phyloP scores from a whole-genome alignment of 2,113 vertebrate genomes.

The Catharus minimus region DNA sequence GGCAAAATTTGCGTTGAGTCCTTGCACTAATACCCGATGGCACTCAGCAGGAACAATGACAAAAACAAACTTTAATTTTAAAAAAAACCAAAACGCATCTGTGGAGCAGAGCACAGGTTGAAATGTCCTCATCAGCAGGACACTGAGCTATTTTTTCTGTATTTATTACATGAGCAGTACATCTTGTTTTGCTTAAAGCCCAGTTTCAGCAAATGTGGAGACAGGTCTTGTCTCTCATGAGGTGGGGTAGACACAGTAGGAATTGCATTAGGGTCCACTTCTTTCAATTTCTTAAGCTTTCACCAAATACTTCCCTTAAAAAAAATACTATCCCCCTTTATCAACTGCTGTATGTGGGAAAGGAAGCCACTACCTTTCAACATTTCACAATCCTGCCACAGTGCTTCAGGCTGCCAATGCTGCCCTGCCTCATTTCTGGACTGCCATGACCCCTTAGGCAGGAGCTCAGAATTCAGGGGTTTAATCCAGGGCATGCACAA shows the following conservation, averaged over 20 bases:
- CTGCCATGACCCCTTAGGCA: accelerated
- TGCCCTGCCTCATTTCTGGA: background rate
- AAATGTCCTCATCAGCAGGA: background rate
- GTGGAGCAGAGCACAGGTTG: background rate
- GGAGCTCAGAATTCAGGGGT: background rate
- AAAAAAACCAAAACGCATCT: background rate
- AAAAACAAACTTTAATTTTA: background rate
- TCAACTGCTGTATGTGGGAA: background rate
- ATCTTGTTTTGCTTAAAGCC: background rate
- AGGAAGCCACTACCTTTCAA: background rate
- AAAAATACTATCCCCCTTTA: background rate
- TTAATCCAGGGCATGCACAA: background rate
- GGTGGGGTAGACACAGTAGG: background rate
- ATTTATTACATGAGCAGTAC: background rate
- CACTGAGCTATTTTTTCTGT: background rate
- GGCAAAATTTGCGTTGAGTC: background rate
- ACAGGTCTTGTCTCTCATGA: background rate
- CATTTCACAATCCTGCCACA: background rate
- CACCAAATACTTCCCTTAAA: background rate
- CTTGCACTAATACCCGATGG: background rate
- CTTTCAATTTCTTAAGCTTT: background rate
- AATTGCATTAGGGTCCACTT: background rate
- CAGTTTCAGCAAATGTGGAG: background rate
- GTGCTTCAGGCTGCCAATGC: background rate
- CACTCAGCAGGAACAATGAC: background rate